Percentiles rank a stretch among this genome's conserved stretches.
phyloP scores from a whole-genome alignment of 1,140 invertebrate genomes.

The Sycophaga agraensis region DNA sequence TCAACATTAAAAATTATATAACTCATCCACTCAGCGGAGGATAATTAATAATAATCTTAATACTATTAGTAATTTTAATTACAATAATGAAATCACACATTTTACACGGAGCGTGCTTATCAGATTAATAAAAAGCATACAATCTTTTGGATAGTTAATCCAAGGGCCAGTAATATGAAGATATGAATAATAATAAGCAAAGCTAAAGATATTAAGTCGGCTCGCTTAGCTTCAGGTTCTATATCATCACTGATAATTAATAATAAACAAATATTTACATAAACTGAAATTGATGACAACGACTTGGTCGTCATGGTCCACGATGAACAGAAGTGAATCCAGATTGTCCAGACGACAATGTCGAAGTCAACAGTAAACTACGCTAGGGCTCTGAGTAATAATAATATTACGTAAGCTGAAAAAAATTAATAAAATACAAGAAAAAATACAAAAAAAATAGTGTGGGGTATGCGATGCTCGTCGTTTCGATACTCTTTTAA shows the following conservation, averaged over 20 bases:
- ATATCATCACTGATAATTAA: constrained; percentile 27
- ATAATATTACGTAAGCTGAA: not conserved
- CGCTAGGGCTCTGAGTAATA: constrained; percentile 7
- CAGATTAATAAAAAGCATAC: constrained; percentile 7
- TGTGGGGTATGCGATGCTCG: constrained; percentile 22
- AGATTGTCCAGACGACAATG: constrained; percentile 1
- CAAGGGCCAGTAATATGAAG: not conserved
- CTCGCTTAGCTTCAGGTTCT: constrained; percentile 31
- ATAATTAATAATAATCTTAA: constrained; percentile 6
- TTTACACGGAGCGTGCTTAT: constrained; percentile 47
- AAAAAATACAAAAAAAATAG: constrained; percentile 13
- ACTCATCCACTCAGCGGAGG: constrained; percentile 2
- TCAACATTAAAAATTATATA: constrained; percentile 8
- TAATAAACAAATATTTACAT: not conserved
- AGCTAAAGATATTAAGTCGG: constrained; percentile 13
- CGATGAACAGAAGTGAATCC: not conserved
- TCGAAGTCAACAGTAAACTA: not conserved
- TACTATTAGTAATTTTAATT: constrained; percentile 10
- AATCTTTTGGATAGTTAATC: not conserved
- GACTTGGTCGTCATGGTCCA: constrained; percentile 1
- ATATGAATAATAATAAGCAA: constrained; percentile 4
- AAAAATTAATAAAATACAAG: not conserved
- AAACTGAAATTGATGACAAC: constrained; percentile 11
- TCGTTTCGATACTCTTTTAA: constrained; percentile 26
- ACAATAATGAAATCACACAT: constrained; percentile 33